Conservation (phyloP, 2,888 invertebrate genomes). For the Lacanobia wlatinum region DNA sequence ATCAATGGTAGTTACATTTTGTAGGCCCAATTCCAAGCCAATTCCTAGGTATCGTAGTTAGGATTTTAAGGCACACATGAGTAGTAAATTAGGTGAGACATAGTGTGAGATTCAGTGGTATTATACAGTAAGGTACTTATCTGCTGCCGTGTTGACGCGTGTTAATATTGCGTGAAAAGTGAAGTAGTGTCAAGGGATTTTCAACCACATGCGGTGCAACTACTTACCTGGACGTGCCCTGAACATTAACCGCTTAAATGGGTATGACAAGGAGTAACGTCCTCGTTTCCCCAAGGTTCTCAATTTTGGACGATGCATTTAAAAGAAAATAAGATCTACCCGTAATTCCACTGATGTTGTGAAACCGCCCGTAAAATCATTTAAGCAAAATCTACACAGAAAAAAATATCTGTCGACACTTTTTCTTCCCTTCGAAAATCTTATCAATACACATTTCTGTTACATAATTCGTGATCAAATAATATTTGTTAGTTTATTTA, state of each 20-base stretch:
- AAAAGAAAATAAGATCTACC: neutral
- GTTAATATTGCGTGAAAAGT: neutral
- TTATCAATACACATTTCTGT: conserved; percentile 34
- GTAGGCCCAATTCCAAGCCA: neutral
- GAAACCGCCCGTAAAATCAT: conserved; percentile 16
- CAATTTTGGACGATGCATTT: too few relatives aligned
- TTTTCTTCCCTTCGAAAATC: conserved; percentile 25
- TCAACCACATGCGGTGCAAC: neutral
- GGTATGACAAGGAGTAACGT: neutral
- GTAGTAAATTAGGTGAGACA: too few relatives aligned
- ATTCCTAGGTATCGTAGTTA: neutral
- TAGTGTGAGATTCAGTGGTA: neutral
- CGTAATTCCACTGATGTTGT: conserved; percentile 20
- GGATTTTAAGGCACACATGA: neutral
- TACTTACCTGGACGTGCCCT: neutral
- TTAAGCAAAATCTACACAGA: neutral
- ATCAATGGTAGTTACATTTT: neutral
- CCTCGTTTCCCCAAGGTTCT: neutral
- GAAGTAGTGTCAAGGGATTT: neutral
- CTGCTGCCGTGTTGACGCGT: neutral
- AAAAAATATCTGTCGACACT: neutral
- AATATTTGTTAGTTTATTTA: conserved; percentile 51
- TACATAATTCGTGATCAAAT: conserved; percentile 41
- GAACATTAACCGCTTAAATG: conserved; percentile 8
- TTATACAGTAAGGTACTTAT: neutral